These are phyloP conservation scores for Loris lydekkerianus DNA, from an alignment of 2,797 vertebrate species.

Conservation along the genomic window DNA sequence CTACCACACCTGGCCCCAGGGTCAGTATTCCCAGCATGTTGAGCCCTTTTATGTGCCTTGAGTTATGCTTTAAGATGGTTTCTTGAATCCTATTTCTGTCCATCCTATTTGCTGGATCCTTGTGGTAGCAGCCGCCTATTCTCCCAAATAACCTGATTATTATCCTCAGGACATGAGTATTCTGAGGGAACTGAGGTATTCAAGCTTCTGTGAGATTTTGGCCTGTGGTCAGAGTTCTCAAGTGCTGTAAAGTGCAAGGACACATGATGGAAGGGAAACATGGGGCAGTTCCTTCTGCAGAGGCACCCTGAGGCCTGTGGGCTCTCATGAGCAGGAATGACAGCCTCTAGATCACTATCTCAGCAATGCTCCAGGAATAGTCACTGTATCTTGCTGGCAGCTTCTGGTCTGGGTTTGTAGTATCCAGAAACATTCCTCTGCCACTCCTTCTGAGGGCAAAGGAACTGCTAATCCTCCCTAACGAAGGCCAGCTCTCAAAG, in stretches of 20 bases:
- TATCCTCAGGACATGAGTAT: background rate
- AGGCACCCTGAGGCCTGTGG: background rate
- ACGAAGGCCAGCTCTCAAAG: slow-evolving; percentile 33
- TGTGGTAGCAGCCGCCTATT: background rate
- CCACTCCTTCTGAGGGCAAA: background rate
- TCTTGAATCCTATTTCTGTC: background rate
- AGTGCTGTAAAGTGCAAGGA: rapidly evolving
- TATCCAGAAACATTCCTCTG: slow-evolving; percentile 21
- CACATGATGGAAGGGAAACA: rapidly evolving
- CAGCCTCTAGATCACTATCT: background rate
- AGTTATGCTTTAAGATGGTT: background rate
- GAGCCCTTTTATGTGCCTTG: background rate
- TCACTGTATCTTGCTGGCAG: background rate
- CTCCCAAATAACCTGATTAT: background rate
- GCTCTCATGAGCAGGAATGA: background rate
- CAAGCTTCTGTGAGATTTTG: background rate
- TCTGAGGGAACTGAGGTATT: background rate
- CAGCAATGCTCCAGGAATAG: slow-evolving; percentile 25
- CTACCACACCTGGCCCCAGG: too few species aligned
- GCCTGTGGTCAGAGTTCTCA: background rate
- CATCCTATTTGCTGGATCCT: background rate
- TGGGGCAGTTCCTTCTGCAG: background rate
- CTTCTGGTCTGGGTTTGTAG: background rate
- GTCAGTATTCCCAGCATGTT: too few species aligned
- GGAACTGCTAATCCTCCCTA: slow-evolving; percentile 39